Evolutionary conservation across 1,140 invertebrate genomes (phyloP), one percentile per base, ranked within the genome.

Genomic region (Orius insidiosus): DNA sequence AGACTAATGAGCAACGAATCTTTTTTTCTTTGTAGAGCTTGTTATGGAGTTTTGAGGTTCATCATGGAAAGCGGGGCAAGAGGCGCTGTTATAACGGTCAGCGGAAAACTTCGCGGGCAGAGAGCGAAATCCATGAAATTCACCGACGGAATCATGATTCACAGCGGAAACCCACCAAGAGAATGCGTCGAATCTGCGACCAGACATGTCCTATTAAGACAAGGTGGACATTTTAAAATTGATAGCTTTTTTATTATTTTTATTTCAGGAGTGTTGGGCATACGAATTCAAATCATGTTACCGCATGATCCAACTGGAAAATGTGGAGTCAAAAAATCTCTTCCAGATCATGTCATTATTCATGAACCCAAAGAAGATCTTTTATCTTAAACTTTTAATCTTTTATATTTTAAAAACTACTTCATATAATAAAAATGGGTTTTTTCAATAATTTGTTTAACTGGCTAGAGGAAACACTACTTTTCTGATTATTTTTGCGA

Each of bases 51-150:
- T 9, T 72, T 99, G 32, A 74, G 95, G 47, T 99, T 94, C 68
- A 98, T 99, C 59, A 99, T 99, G 95, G 95, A 99, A 68, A 93
- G 87, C 57, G 90, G 90, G 34, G 95, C 96, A 43, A 76, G 80
- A 56, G 82, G 95, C 53, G 98, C 93, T 60, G 95, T 98, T 70
- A 94, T 99, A 8, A 92, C 99, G 3, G 95, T 99, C 0, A 95
- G 89, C 55, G 96, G 96, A 43, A 99, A 99, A 69, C 72, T 99
- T 31, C 71, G 96, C 61, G 96, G 96, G 55, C 96, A 99, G 69
- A 74, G 96, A 74, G 96, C 96, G 48, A 99, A 99, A 68, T 89
- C 90, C n/a, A 99, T 99, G 96, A 99, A 99, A 66, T 99, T 99
- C 64, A 89, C 96, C 47, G 96, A 99, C 65, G 96, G 96, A 46